Evolutionary conservation across 2,113 vertebrate genomes (phyloP).

Genomic region (Atrichornis clamosus): DNA sequence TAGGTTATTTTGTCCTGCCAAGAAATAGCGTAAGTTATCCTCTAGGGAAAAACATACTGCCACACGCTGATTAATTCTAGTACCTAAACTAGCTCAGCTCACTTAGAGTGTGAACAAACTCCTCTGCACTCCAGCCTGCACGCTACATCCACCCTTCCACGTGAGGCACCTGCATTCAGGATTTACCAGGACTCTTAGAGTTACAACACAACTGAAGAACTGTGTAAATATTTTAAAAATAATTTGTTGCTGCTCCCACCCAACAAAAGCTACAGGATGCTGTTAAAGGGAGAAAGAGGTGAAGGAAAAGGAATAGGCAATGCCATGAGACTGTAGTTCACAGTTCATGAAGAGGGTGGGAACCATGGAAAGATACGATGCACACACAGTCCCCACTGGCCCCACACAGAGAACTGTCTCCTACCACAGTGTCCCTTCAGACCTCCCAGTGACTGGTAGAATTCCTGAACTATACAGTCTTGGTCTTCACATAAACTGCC

Average conservation of each 20-base stretch:
- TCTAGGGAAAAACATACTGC: neutral
- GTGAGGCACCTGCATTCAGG: neutral
- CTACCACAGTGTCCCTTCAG: neutral
- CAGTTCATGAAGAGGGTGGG: neutral
- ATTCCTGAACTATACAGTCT: neutral
- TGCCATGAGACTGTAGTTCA: neutral
- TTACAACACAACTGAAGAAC: neutral
- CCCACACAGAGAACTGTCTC: neutral
- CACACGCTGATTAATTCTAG: neutral
- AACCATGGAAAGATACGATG: neutral
- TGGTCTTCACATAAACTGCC: neutral
- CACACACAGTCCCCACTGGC: fast-evolving
- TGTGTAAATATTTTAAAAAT: neutral
- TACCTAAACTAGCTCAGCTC: neutral
- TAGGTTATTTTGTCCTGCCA: neutral
- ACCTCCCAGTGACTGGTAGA: neutral
- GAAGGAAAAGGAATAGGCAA: neutral
- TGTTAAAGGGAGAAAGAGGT: neutral
- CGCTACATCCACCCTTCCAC: fast-evolving
- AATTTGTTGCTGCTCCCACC: neutral
- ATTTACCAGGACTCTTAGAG: neutral
- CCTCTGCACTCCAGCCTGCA: neutral
- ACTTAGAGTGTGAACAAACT: neutral
- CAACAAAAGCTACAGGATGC: neutral
- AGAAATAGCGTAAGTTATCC: neutral